Conservation (phyloP, 1,140 invertebrate species). For the Ceratosolen solmsi region DNA sequence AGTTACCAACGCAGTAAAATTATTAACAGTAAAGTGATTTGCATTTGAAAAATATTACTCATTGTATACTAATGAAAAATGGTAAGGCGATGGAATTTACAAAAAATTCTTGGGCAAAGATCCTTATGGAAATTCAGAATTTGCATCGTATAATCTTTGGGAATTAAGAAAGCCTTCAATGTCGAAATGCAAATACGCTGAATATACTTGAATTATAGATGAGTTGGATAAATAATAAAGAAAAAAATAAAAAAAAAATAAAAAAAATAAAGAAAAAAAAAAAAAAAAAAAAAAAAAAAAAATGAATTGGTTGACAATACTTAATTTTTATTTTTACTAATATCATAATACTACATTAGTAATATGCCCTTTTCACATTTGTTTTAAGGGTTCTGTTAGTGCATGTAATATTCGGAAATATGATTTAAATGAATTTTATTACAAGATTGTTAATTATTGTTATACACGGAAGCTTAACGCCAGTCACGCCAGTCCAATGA, state of each 20-base stretch:
- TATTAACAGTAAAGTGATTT: slow-evolving; percentile 13
- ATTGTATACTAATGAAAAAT: slow-evolving; percentile 46
- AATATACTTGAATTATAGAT: slow-evolving; percentile 31
- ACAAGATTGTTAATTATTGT: too few species aligned
- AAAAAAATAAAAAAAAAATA: too few species aligned
- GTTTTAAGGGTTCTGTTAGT: too few species aligned
- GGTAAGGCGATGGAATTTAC: slow-evolving; percentile 9
- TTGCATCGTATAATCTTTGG: slow-evolving; percentile 46
- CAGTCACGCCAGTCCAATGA: too few species aligned
- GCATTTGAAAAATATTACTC: slow-evolving; percentile 39
- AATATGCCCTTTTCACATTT: too few species aligned
- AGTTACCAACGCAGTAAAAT: not conserved
- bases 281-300: too few species aligned
- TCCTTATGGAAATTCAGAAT: slow-evolving; percentile 40
- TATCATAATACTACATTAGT: not conserved
- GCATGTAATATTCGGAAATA: too few species aligned
- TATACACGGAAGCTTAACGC: too few species aligned
- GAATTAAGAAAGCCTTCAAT: slow-evolving; percentile 43
- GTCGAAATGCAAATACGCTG: slow-evolving; percentile 23
- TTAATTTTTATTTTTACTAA: not conserved
- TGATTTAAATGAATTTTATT: too few species aligned
- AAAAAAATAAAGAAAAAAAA: too few species aligned
- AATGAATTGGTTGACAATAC: not conserved
- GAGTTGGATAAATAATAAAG: slow-evolving; percentile 35
- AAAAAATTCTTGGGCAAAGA: slow-evolving; percentile 35